Evolutionary conservation across 2,888 invertebrate genomes (phyloP).

Genomic region (Prosapia bicincta): DNA sequence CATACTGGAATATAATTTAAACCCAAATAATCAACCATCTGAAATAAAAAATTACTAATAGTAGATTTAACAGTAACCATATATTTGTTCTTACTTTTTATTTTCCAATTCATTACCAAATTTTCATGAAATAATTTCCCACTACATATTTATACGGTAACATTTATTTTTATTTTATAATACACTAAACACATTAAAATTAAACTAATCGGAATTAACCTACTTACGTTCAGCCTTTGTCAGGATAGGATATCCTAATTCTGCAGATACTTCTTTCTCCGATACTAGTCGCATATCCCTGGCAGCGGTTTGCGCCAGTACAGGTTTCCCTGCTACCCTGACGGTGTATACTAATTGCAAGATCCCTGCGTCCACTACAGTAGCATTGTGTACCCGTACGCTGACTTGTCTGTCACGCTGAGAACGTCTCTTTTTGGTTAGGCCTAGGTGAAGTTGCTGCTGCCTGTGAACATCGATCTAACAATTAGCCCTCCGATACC

Average conservation of each 20-base stretch:
- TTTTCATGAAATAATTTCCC: too few relatives aligned
- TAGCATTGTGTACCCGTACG: conserved; percentile 12
- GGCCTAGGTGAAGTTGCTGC: conserved; percentile 75
- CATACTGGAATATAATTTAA: too few relatives aligned
- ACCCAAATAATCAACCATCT: too few relatives aligned
- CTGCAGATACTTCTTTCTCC: conserved; percentile 69
- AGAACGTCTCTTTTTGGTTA: conserved; percentile 45
- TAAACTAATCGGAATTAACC: too few relatives aligned
- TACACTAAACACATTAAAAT: too few relatives aligned
- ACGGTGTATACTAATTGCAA: conserved; percentile 69
- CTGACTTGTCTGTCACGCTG: conserved; percentile 46
- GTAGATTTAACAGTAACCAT: too few relatives aligned
- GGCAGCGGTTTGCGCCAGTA: conserved; percentile 75
- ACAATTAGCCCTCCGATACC: background rate
- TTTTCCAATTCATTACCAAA: too few relatives aligned
- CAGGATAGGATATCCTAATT: conserved; percentile 70
- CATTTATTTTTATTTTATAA: too few relatives aligned
- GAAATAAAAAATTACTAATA: too few relatives aligned
- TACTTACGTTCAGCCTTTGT: conserved; percentile 83
- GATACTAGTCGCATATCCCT: conserved; percentile 79
- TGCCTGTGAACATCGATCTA: conserved; percentile 52
- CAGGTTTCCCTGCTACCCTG: conserved; percentile 72
- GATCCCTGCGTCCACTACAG: background rate
- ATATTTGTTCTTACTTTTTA: too few relatives aligned
- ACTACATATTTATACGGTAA: too few relatives aligned